These are phyloP conservation scores for Calameuta idolon DNA, from an alignment of 2,888 invertebrate species.

Conservation along the genomic window DNA sequence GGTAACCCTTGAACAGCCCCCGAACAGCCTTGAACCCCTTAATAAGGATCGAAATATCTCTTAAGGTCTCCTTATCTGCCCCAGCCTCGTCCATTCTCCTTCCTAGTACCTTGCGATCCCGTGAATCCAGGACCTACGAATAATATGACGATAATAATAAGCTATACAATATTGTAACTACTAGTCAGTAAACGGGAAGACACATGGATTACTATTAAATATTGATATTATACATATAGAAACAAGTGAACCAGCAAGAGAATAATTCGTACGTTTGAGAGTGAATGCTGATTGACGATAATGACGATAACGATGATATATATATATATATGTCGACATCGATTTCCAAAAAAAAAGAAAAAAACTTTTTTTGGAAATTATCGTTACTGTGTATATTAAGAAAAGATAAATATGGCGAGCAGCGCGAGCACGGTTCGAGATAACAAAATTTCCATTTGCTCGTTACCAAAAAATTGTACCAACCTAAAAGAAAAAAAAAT, in stretches of 20 bases:
- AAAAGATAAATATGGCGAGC: neutral
- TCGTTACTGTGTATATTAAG: neutral
- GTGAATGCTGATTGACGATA: neutral
- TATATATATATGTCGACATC: constrained; percentile 2
- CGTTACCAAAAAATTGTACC: neutral
- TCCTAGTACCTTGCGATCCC: neutral
- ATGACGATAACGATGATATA: neutral
- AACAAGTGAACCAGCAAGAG: constrained; percentile 5
- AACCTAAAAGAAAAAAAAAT: neutral
- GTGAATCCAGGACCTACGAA: constrained; percentile 21
- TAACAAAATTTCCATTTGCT: neutral
- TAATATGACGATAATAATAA: constrained; percentile 37
- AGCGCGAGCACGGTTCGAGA: neutral
- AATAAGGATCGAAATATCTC: neutral
- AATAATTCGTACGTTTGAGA: neutral
- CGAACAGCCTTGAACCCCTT: neutral
- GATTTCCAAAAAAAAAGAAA: neutral
- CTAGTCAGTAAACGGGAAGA: constrained; percentile 34
- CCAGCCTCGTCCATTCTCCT: neutral
- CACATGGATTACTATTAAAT: constrained; percentile 31
- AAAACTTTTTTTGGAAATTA: neutral
- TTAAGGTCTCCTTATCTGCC: neutral
- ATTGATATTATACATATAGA: constrained; percentile 22
- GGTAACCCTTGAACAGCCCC: neutral
- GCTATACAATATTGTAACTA: constrained; percentile 38